Base-by-base conservation (phyloP, 2,888 invertebrate species). In the Eupithecia dodoneata region DNA sequence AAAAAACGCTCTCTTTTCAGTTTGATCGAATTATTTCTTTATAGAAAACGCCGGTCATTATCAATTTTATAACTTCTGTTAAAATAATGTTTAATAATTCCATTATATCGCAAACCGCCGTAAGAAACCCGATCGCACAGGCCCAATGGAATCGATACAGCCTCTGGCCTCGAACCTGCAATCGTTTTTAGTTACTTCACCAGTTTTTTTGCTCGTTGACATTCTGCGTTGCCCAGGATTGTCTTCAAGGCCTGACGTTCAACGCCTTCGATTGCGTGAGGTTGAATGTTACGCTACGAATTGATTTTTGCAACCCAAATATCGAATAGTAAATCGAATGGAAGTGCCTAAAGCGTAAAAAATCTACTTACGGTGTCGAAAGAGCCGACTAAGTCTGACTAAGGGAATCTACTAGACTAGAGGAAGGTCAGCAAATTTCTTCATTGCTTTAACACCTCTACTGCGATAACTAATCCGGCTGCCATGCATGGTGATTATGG, bases 71-170 rank as follows among this genome's bases (percentile, higher is more conserved):
- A 7, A 44, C 5, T 3, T 55, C n/a, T 59, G 9, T 59, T 9
- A 9, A 18, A 18, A 18, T n/a, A 2, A 30, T 63, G 45, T 65
- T 30, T 6, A 44, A 55, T 59, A 55, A 59, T 18, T 18, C 55
- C n/a, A 63, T 63, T 1, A 52, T 10, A 18, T 30, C 2, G 63
- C 63, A 86, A 87, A 88, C 88, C 87, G 82, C 88, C 86, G 78
- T 66, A 72, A 49, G 88, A 85, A 88, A 90, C 85, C 80, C 80
- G 86, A 90, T 82, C 73, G 47, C 15, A 73, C 63, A 74, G 74
- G 74, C 69, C 71, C 76, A 30, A 77, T 85, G 90, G 86, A 91
- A 91, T 83, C 81, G 87, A 92, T 85, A 91, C 88, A 76, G 77
- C 79, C 72, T 79, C 72, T 71, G 76, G 75, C 79, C 78, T 75